Percentiles rank a stretch among this genome's conserved stretches.
Conservation (phyloP, 2,888 invertebrate genomes). For the Volucella bombylans region DNA sequence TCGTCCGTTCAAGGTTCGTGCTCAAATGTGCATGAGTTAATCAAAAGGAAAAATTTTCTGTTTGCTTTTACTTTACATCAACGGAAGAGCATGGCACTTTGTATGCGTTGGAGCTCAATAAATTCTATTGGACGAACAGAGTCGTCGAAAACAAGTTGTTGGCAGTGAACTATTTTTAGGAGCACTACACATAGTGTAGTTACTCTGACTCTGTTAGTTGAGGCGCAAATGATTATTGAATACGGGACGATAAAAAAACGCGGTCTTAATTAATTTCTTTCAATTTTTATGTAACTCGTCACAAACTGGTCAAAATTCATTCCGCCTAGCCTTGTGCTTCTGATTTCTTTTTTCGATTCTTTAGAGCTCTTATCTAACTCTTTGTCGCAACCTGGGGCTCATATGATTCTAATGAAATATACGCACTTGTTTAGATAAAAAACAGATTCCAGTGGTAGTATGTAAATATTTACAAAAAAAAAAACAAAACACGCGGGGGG, state of each 20-base stretch:
- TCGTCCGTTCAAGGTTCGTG: no score
- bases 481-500: neutral
- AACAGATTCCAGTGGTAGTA: no score
- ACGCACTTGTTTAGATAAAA: neutral
- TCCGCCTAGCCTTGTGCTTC: neutral
- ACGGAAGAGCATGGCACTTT: conserved; percentile 5
- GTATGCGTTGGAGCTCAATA: neutral
- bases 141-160: conserved; percentile 60
- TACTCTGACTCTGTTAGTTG: neutral
- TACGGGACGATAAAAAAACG: conserved; percentile 19
- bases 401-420: neutral
- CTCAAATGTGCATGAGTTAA: neutral
- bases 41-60: neutral
- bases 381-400: no score
- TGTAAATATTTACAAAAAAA: conserved; percentile 1
- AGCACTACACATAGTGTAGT: neutral
- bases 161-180: conserved; percentile 57
- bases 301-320: neutral
- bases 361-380: conserved; percentile 14
- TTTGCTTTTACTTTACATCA: neutral
- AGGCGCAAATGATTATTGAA: conserved; percentile 23
- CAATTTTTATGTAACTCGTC: conserved; percentile 35
- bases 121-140: conserved; percentile 18
- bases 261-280: neutral
- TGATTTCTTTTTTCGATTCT: neutral